Evolutionary conservation across 2,888 invertebrate species (phyloP), one percentile per base, ranked within the genome.

Genomic region (Helobdella robusta): DNA sequence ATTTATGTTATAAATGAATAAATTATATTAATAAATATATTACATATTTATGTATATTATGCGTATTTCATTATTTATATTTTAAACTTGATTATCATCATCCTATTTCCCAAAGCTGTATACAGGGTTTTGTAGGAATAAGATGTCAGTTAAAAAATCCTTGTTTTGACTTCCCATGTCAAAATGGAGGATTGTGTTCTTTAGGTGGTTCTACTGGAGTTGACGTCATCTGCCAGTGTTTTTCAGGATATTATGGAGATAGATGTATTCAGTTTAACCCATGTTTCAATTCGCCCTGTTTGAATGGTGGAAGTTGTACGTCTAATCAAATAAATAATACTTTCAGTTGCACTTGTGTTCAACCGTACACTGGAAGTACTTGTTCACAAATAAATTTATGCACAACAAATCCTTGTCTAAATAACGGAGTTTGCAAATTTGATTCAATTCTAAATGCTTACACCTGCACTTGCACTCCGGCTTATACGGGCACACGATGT

Each of bases 381-480:
- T 70, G 70, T 48, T 48, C 66, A 34, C 67, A 56, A 30, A 59
- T 59, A 35, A 62, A 71, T 1, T 62, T 70, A 0, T 74, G 74
- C 52, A 52, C 62, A 36, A 68, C 66, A 23, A 61, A 66, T 28
- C 73, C 72, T 20, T 74, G 74, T 59, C 66, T 62, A 30, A 72
- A 73, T 68, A 70, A 68, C 36, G 74, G 67, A 23, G 62, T 62
- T 1, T 71, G 71, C 60, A 36, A n/a, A 30, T n/a, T 3, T 28
- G 28, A 30, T n/a, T 30, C 25, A 6, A 4, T 18, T 56, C 64
- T 72, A 11, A 72, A 71, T n/a, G 68, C 66, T 56, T 75, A 72
- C 69, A 70, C 65, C 0, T 77, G 77, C 68, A 5, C 63, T 18
- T 77, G 77, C 71, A 59, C 65, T 6, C 64, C 62, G 11, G 52